Percentiles rank a stretch among this genome's conserved stretches.
phyloP scores from a whole-genome alignment of 2,888 invertebrate genomes.

The Thelaira solivaga region DNA sequence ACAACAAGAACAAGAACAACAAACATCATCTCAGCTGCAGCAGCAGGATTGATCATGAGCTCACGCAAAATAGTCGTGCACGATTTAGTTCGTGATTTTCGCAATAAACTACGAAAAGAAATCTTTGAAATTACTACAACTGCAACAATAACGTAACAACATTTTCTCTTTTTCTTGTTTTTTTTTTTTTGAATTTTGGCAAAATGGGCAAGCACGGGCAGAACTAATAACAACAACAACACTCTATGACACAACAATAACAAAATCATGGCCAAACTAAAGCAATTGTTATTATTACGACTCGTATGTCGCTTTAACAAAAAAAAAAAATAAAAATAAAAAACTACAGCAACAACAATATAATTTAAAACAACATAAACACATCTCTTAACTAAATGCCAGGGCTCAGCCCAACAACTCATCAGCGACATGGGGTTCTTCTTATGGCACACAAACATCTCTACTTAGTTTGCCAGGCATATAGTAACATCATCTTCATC shows the following conservation, averaged over 20 bases:
- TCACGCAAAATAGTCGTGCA: conserved; percentile 77
- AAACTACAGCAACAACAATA: conserved; percentile 49
- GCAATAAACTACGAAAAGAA: conserved; percentile 64
- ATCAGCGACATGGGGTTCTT: conserved; percentile 51
- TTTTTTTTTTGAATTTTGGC: not conserved
- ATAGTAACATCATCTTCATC: conserved; percentile 31
- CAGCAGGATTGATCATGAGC: conserved; percentile 74
- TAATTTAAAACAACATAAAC: conserved; percentile 25
- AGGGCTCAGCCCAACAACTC: conserved; percentile 49
- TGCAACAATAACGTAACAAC: conserved; percentile 42
- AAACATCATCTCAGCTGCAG: conserved; percentile 50
- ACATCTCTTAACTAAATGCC: conserved; percentile 43
- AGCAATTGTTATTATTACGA: conserved; percentile 60
- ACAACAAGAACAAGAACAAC: conserved; percentile 10
- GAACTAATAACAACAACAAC: conserved; percentile 20
- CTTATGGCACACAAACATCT: conserved; percentile 26
- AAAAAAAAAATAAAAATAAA: too few species aligned
- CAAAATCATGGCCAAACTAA: conserved; percentile 61
- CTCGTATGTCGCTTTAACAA: conserved; percentile 62
- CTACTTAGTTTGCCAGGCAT: conserved; percentile 28
- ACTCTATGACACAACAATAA: conserved; percentile 54
- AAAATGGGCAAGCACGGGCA: conserved; percentile 55
- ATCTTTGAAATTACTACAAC: conserved; percentile 62
- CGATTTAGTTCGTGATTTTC: conserved; percentile 77
- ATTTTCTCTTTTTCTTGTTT: not conserved